phyloP scores from a whole-genome alignment of 2,888 invertebrate genomes.

The Eledone cirrhosa region DNA sequence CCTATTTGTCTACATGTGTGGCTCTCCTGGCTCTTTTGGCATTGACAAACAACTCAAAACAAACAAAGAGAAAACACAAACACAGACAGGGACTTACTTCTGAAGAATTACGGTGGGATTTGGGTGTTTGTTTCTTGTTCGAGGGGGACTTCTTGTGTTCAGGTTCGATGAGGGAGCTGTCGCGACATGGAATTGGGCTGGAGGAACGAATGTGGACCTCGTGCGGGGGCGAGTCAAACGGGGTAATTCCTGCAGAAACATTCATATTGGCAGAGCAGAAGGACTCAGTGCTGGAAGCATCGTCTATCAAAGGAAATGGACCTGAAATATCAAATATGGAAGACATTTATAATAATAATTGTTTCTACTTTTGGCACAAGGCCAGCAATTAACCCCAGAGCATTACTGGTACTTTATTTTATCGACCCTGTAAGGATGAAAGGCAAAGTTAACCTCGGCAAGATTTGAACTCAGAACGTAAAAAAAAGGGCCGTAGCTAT shows the following conservation, averaged over 20 bases:
- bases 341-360: neutral
- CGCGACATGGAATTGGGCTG: neutral
- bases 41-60: no score
- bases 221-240: neutral
- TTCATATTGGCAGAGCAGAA: constrained; percentile 5
- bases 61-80: neutral
- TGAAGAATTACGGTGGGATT: constrained; percentile 9
- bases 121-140: neutral
- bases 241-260: neutral
- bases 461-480: no score
- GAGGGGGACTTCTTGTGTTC: constrained; percentile 1
- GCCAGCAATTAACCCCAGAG: no score
- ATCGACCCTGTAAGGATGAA: no score
- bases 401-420: no score
- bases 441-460: no score
- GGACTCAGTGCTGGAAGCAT: constrained; percentile 3
- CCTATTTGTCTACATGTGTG: no score
- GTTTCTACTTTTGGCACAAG: no score
- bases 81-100: neutral
- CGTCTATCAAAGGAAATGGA: neutral
- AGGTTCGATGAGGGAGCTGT: neutral
- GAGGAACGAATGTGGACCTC: neutral
- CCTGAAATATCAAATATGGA: neutral
- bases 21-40: no score
- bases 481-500: no score